phyloP scores from a whole-genome alignment of 1,140 invertebrate species.

The Drosophila obscura region DNA sequence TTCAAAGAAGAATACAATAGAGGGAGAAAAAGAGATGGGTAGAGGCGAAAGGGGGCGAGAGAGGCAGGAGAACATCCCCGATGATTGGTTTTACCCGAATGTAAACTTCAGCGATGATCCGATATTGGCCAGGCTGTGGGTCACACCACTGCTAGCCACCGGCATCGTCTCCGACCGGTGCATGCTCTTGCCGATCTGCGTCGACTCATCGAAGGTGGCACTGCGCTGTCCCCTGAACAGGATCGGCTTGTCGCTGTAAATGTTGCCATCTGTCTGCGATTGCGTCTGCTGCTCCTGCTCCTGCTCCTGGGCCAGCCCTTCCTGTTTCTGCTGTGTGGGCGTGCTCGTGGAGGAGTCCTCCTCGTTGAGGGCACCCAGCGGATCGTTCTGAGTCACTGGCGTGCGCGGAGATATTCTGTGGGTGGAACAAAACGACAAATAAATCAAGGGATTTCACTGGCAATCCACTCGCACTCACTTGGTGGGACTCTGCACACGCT shows the following conservation, averaged over 20 bases:
- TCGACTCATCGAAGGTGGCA: conserved; percentile 87
- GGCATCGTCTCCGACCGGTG: conserved; percentile 93
- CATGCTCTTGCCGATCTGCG: conserved; percentile 84
- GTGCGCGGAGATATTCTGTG: conserved; percentile 88
- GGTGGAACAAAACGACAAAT: neutral
- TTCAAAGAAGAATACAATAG: no score
- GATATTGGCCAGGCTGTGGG: conserved; percentile 90
- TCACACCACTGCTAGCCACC: conserved; percentile 86
- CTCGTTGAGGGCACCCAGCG: conserved; percentile 91
- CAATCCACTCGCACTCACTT: conserved; percentile 70
- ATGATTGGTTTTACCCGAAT: conserved; percentile 89
- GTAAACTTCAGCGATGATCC: conserved; percentile 92
- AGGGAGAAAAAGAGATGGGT: neutral
- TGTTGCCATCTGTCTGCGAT: conserved; percentile 56
- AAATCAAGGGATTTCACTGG: neutral
- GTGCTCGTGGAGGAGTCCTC: conserved; percentile 60
- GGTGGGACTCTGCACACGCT: conserved; percentile 80
- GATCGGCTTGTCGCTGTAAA: conserved; percentile 85
- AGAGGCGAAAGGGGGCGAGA: neutral
- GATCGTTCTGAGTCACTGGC: conserved; percentile 95
- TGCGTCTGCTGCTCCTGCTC: conserved; percentile 14
- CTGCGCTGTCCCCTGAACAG: conserved; percentile 85
- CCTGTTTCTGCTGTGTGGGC: conserved; percentile 36
- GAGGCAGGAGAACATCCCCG: neutral
- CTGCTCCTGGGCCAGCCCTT: conserved; percentile 15